These are phyloP conservation scores for Echinops telfairi DNA, from an alignment of 2,113 vertebrate genomes.

Conservation along the genomic window DNA sequence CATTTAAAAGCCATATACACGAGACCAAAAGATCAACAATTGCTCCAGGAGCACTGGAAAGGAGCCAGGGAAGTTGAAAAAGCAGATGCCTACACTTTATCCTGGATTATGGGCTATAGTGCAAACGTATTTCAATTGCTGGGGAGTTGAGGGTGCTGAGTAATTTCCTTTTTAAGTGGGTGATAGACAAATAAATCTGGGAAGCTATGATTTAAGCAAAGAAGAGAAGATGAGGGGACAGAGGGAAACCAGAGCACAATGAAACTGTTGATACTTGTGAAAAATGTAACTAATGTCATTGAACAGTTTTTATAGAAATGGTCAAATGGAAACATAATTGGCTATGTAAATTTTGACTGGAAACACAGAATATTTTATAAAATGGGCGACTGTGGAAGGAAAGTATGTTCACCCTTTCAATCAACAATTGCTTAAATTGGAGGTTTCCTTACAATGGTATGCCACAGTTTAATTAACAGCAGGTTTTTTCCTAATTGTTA, in stretches of 20 bases:
- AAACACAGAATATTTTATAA: neutral
- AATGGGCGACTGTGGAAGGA: constrained; percentile 53
- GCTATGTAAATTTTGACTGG: neutral
- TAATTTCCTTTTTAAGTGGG: too few relatives aligned
- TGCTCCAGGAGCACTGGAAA: neutral
- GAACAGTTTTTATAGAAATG: neutral
- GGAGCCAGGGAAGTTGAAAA: too few relatives aligned
- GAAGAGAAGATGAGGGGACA: neutral
- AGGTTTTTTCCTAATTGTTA: constrained; percentile 40
- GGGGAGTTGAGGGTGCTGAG: too few relatives aligned
- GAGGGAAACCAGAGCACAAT: neutral
- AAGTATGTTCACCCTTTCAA: constrained; percentile 48
- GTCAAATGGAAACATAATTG: neutral
- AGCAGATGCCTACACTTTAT: too few relatives aligned
- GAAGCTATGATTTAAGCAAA: neutral
- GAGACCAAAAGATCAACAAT: neutral
- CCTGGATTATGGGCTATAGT: too few relatives aligned
- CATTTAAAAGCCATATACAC: neutral
- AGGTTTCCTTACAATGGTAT: constrained; percentile 27
- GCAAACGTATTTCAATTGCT: too few relatives aligned
- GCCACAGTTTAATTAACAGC: constrained; percentile 35
- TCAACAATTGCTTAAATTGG: constrained; percentile 25
- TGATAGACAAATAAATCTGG: too few relatives aligned
- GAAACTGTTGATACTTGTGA: neutral
- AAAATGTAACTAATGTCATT: neutral